Base-by-base conservation (phyloP, 1,140 invertebrate species). In the Eubasilissa regina region DNA sequence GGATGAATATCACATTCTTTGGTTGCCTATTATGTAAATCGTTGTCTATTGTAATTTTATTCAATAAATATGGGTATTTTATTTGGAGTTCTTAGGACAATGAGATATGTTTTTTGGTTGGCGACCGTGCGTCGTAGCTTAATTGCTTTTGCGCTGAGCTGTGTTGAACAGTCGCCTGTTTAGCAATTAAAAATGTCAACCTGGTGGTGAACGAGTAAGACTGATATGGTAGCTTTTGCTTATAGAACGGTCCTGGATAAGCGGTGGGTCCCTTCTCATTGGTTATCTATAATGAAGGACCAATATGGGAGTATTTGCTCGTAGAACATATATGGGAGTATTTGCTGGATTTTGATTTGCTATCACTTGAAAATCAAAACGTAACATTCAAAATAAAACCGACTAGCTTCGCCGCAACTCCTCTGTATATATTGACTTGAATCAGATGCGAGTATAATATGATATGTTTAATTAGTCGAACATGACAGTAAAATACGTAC, bases 401-500 rank as follows among this genome's bases (percentile, higher is more conserved):
- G 9, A 15, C n/a, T 7, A 15, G 9, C 12, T 0, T 17, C 10
- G 8, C 43, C 13, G 12, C 6, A 35, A 8, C 12, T 1, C 15
- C 10, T 15, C 43, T 43, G 11, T 17, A 25, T 55, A 51, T 74
- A 44, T 1, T 25, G n/a, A 13, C 12, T 3, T 19, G 53, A 74
- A 11, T 72, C 47, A 44, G 43, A 70, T 12, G 68, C 4, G 55
- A 25, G 0, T 17, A 10, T 0, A 45, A 6, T 44, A 19, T 44
- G 11, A 75, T n/a, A 43, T 0, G 45, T 17, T 19, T 75, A 6
- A 15, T 17, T 45, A 45, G 12, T 13, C n/a, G 19, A 47, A 60
- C 13, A 0, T 0, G 10, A 45, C 35, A 60, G 12, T 19, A 47
- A 77, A 53, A 21, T 25, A 25, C 60, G 80, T 83, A 90, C 89